These are phyloP conservation scores for Pristionchus arcanus DNA, from an alignment of 2,888 invertebrate genomes.

Conservation along the genomic window DNA sequence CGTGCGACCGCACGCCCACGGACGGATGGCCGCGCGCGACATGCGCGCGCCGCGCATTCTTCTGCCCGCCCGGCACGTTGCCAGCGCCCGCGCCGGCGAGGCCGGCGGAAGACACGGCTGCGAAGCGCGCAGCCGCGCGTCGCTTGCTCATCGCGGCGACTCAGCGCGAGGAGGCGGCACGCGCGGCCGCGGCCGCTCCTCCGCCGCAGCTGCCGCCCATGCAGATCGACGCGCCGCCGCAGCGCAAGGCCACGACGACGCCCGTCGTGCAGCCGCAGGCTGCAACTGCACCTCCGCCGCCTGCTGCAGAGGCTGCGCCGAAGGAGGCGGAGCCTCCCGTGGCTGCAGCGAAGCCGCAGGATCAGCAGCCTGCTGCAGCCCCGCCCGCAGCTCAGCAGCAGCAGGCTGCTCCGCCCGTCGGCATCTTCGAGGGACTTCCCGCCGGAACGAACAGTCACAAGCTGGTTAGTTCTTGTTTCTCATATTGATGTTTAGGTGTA, in stretches of 20 bases:
- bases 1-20: slow-evolving; percentile 34
- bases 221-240: slow-evolving; percentile 20
- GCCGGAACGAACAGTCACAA: slow-evolving; percentile 66
- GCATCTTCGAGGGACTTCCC: slow-evolving; percentile 63
- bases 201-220: neutral
- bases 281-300: neutral
- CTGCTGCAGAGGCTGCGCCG: slow-evolving; percentile 31
- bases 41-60: neutral
- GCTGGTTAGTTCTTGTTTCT: neutral
- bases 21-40: neutral
- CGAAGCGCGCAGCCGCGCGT: slow-evolving; percentile 17
- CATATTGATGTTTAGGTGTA: too few relatives aligned
- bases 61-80: slow-evolving; percentile 36
- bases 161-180: slow-evolving; percentile 25
- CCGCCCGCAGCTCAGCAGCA: slow-evolving; percentile 18
- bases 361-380: neutral
- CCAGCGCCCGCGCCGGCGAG: neutral
- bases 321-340: slow-evolving; percentile 41
- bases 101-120: neutral
- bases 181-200: neutral
- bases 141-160: neutral
- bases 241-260: slow-evolving; percentile 27
- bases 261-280: slow-evolving; percentile 43
- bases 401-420: slow-evolving; percentile 56
- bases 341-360: slow-evolving; percentile 5